Evolutionary conservation across 2,888 invertebrate species (phyloP).

Genomic region (Scaptomyza parva): DNA sequence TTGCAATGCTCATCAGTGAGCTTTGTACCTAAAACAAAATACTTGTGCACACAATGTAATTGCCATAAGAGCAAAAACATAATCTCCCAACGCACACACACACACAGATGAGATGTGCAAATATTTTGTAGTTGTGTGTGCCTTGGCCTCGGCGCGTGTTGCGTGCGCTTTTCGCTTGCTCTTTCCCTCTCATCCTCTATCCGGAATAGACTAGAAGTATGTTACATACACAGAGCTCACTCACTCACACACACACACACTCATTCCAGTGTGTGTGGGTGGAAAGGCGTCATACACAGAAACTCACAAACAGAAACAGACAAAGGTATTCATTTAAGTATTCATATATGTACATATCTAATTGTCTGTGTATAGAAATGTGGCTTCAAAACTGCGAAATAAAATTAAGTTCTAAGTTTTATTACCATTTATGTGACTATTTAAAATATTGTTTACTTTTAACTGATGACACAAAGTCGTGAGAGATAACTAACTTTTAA

Average conservation of each 20-base stretch:
- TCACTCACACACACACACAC: neutral
- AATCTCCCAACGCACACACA: constrained; percentile 8
- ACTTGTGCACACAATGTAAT: constrained; percentile 31
- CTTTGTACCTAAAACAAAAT: neutral
- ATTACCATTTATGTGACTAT: neutral
- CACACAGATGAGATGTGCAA: constrained; percentile 37
- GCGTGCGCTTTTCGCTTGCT: constrained; percentile 23
- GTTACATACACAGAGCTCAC: constrained; percentile 18
- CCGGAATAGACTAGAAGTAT: constrained; percentile 22
- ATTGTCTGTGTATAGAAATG: neutral
- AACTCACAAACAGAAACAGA: neutral
- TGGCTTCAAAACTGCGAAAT: constrained; percentile 19
- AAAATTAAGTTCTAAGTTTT: constrained; percentile 12
- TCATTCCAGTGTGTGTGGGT: constrained; percentile 19
- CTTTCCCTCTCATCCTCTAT: neutral
- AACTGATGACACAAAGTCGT: constrained; percentile 1
- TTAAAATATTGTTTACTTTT: neutral
- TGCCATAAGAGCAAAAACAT: neutral
- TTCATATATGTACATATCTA: neutral
- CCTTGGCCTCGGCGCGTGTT: constrained; percentile 51
- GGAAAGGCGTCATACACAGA: constrained; percentile 8
- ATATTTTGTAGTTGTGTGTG: constrained; percentile 55
- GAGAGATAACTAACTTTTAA: neutral
- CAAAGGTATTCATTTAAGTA: neutral
- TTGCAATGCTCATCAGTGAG: constrained; percentile 11